A percentile compares a stretch with the other conserved stretches of the same genome.
These are phyloP conservation scores for Hydrotaea cyrtoneurina DNA, from an alignment of 2,888 invertebrate genomes.

Conservation along the genomic window DNA sequence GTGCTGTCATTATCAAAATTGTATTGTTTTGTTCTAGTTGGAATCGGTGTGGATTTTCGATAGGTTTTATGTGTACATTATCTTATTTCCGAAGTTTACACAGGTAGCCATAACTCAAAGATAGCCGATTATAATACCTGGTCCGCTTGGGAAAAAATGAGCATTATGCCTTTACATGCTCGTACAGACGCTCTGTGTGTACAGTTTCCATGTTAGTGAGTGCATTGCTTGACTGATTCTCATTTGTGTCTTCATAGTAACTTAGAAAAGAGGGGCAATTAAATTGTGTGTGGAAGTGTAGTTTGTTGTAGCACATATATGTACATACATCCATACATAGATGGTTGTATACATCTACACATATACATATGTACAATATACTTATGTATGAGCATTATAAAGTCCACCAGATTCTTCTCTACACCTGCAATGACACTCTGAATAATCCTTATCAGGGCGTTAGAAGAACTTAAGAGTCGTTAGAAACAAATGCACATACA, in stretches of 20 bases:
- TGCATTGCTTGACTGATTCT: constrained; percentile 36
- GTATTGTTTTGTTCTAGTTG: constrained; percentile 16
- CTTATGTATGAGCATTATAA: constrained; percentile 18
- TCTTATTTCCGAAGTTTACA: constrained; percentile 1
- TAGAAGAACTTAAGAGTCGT: not conserved
- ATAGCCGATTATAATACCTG: not conserved
- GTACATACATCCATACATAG: not conserved
- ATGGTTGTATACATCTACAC: not conserved
- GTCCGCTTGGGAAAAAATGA: not conserved
- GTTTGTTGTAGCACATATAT: constrained; percentile 9
- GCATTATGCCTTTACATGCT: constrained; percentile 6
- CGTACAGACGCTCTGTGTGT: not conserved
- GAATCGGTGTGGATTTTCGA: not conserved
- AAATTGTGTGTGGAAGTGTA: constrained; percentile 41
- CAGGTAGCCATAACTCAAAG: constrained; percentile 23
- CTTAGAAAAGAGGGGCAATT: constrained; percentile 36
- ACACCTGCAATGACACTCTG: constrained; percentile 47
- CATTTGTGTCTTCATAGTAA: constrained; percentile 21
- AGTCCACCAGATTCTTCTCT: constrained; percentile 1
- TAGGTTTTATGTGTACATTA: not conserved
- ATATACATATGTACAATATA: not conserved
- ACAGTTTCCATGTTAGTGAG: constrained; percentile 34
- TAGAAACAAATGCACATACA: too few relatives aligned
- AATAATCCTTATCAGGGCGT: constrained; percentile 10
- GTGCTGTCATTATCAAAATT: constrained; percentile 13